phyloP scores from a whole-genome alignment of 2,888 invertebrate species.

The Drosophila paranaensis region DNA sequence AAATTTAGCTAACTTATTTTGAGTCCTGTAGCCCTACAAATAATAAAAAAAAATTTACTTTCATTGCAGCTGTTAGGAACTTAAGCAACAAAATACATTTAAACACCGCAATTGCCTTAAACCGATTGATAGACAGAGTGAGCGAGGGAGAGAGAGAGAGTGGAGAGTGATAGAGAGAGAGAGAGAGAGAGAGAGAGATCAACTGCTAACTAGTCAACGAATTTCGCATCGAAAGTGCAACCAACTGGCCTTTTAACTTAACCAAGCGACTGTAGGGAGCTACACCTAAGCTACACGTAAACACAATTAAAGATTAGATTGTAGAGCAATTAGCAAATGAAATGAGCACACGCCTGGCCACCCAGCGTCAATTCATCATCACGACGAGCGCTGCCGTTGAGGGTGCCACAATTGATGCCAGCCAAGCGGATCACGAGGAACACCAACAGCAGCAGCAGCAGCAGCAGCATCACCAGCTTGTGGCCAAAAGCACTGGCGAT shows the following conservation, averaged over 20 bases:
- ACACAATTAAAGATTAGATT: slow-evolving; percentile 20
- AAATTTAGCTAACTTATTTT: slow-evolving; percentile 34
- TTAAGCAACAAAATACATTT: slow-evolving; percentile 45
- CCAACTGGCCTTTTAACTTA: slow-evolving; percentile 34
- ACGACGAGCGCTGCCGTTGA: slow-evolving; percentile 69
- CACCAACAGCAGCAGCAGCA: slow-evolving; percentile 58
- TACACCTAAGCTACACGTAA: slow-evolving; percentile 13
- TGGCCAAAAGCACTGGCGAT: slow-evolving; percentile 37
- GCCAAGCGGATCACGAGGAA: slow-evolving; percentile 65
- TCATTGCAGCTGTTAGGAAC: slow-evolving; percentile 47
- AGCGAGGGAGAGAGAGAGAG: slow-evolving; percentile 5
- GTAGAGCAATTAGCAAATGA: slow-evolving; percentile 47
- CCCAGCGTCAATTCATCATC: slow-evolving; percentile 83
- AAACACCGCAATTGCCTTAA: slow-evolving; percentile 75
- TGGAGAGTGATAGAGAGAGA: slow-evolving; percentile 7
- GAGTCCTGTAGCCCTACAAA: not conserved
- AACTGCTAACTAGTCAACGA: slow-evolving; percentile 62
- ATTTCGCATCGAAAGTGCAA: slow-evolving; percentile 61
- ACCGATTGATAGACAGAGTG: slow-evolving; percentile 2
- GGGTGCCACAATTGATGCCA: slow-evolving; percentile 45
- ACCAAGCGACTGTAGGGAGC: slow-evolving; percentile 24
- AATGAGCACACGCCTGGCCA: slow-evolving; percentile 84
- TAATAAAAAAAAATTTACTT: slow-evolving; percentile 19
- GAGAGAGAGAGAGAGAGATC: slow-evolving; percentile 13
- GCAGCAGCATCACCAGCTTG: slow-evolving; percentile 28